A percentile compares a stretch with the other conserved stretches of the same genome.
These are phyloP conservation scores for Sitophilus oryzae DNA, from an alignment of 1,140 invertebrate genomes.

Conservation along the genomic window DNA sequence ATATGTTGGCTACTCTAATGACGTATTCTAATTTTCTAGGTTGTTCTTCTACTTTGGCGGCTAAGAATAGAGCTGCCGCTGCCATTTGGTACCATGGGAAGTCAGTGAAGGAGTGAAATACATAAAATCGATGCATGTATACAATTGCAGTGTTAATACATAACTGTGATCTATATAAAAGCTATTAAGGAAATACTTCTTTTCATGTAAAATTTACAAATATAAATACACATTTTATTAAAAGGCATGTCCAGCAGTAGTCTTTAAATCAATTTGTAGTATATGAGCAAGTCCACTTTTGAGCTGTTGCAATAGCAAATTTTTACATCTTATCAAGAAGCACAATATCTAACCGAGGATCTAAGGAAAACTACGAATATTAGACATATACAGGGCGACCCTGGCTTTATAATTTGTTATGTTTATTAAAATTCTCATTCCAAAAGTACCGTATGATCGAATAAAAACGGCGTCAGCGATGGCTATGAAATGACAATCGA, in stretches of 20 bases:
- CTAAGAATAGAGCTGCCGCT: slow-evolving; percentile 84
- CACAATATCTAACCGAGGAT: too few species aligned
- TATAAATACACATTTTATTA: not conserved
- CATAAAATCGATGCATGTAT: slow-evolving; percentile 98
- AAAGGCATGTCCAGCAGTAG: not conserved
- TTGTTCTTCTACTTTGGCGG: slow-evolving; percentile 96
- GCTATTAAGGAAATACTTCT: slow-evolving; percentile 35
- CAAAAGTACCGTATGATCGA: too few species aligned
- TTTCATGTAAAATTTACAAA: not conserved
- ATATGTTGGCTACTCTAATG: slow-evolving; percentile 82
- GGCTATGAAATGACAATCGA: too few species aligned
- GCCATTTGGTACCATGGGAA: slow-evolving; percentile 80
- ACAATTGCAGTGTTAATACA: slow-evolving; percentile 94
- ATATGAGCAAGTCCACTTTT: too few species aligned
- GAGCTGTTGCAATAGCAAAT: too few species aligned
- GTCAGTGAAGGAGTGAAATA: slow-evolving; percentile 84
- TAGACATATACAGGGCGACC: too few species aligned
- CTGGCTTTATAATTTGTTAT: too few species aligned
- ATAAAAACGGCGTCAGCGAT: too few species aligned
- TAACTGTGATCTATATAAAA: slow-evolving; percentile 65
- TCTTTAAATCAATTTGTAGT: too few species aligned
- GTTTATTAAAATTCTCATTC: too few species aligned
- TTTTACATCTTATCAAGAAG: too few species aligned
- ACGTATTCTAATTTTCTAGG: slow-evolving; percentile 94
- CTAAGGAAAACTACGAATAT: too few species aligned